A percentile compares a stretch with the other conserved stretches of the same genome.
Evolutionary conservation across 2,797 vertebrate species (phyloP).

Genomic region (Hypotaenidia okinawae): DNA sequence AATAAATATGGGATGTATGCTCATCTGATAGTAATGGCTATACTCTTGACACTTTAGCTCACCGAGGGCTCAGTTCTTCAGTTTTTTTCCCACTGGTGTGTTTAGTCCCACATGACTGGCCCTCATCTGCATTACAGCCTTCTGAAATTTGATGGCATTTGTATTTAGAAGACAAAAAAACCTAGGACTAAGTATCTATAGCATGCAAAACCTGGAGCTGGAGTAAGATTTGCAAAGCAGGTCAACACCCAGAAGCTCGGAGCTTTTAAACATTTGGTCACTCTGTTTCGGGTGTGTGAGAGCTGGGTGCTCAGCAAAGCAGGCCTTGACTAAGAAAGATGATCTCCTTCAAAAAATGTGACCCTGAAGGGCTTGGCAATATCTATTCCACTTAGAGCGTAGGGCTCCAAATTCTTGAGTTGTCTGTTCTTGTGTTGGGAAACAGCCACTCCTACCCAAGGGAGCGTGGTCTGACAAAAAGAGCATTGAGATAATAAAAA

Average conservation of each 20-base stretch:
- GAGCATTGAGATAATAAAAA: slow-evolving; percentile 41
- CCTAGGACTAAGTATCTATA: not conserved
- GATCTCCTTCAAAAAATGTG: slow-evolving; percentile 25
- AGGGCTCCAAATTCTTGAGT: slow-evolving; percentile 29
- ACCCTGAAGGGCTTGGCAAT: slow-evolving; percentile 33
- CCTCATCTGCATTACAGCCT: not conserved
- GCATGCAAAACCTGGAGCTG: not conserved
- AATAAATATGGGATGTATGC: not conserved
- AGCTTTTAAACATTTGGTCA: not conserved
- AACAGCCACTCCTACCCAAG: slow-evolving; percentile 26
- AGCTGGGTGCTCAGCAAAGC: not conserved
- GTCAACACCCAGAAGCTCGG: not conserved
- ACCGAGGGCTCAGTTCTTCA: not conserved
- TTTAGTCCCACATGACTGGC: not conserved
- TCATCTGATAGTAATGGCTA: not conserved
- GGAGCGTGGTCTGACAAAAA: slow-evolving; percentile 35
- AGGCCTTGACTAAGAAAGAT: not conserved
- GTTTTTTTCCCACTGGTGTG: not conserved
- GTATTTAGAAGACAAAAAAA: not conserved
- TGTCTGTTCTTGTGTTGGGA: slow-evolving; percentile 25
- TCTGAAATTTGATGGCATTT: not conserved
- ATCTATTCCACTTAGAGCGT: not conserved
- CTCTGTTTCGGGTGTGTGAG: not conserved
- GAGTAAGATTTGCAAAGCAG: not conserved
- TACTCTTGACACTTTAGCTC: not conserved